phyloP scores from a whole-genome alignment of 2,113 vertebrate genomes.

The Ailuropoda melanoleuca region DNA sequence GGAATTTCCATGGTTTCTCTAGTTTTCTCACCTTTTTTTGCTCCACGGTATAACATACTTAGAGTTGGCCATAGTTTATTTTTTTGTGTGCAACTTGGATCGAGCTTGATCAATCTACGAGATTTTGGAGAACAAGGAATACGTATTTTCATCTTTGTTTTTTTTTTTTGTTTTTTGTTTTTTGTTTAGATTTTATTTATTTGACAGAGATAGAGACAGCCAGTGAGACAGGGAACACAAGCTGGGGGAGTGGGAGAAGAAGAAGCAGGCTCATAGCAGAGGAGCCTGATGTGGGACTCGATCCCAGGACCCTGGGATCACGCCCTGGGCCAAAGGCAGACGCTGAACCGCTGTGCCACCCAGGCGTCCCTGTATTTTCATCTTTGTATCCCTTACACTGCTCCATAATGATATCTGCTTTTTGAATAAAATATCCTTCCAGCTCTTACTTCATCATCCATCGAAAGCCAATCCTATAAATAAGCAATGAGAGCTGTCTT shows the following conservation, averaged over 20 bases:
- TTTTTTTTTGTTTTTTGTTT: too few relatives aligned
- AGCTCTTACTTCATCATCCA: not conserved
- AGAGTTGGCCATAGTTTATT: not conserved
- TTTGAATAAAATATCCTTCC: not conserved
- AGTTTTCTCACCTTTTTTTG: not conserved
- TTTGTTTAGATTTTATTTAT: too few relatives aligned
- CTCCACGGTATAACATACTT: not conserved
- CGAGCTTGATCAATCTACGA: not conserved
- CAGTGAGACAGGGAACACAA: too few relatives aligned
- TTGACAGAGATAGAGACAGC: too few relatives aligned
- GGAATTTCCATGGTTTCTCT: not conserved
- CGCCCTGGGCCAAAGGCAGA: too few relatives aligned
- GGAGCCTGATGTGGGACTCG: too few relatives aligned
- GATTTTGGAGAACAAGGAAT: not conserved
- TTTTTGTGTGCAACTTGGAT: not conserved
- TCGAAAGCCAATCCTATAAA: constrained; percentile 16
- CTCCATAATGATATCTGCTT: not conserved
- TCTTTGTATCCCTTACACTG: not conserved
- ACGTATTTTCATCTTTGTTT: not conserved
- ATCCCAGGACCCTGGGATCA: too few relatives aligned
- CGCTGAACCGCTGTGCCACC: too few relatives aligned
- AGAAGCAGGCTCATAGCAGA: too few relatives aligned
- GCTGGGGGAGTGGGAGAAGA: too few relatives aligned
- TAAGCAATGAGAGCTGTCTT: not conserved
- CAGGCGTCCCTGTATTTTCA: too few relatives aligned